Evolutionary conservation across 2,113 vertebrate species (phyloP).

Genomic region (Heterochromis multidens): DNA sequence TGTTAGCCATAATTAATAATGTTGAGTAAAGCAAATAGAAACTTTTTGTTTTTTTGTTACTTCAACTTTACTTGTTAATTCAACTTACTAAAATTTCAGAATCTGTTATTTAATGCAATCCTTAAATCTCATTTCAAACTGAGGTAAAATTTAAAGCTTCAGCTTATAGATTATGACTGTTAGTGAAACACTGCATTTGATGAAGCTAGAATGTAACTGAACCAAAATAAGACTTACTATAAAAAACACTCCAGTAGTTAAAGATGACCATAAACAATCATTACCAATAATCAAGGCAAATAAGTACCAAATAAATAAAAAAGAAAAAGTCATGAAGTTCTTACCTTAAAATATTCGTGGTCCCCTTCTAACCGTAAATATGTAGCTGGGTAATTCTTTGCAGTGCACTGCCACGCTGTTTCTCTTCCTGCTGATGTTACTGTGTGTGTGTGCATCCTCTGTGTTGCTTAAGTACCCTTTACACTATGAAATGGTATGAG

Average conservation of each 20-base stretch:
- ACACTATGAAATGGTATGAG: not conserved
- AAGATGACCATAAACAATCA: not conserved
- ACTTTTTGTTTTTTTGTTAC: not conserved
- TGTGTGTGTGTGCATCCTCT: not conserved
- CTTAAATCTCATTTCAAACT: not conserved
- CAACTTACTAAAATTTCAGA: not conserved
- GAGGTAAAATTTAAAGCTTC: not conserved
- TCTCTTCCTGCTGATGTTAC: not conserved
- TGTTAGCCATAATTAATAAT: not conserved
- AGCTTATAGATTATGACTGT: not conserved
- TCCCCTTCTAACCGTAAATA: not conserved
- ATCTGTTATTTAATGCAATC: not conserved
- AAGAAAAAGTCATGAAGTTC: not conserved
- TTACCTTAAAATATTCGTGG: slow-evolving; percentile 19
- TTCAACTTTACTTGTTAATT: too few species aligned
- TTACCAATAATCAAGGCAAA: not conserved
- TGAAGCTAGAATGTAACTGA: not conserved
- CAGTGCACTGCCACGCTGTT: not conserved
- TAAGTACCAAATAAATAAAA: not conserved
- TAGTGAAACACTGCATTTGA: not conserved
- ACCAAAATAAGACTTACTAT: not conserved
- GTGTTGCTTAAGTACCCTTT: not conserved
- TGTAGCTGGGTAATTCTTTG: not conserved
- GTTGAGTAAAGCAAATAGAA: not conserved
- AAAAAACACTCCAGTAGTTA: not conserved